Base-by-base conservation (phyloP, 1,140 invertebrate species). In the Andricus grossulariae region DNA sequence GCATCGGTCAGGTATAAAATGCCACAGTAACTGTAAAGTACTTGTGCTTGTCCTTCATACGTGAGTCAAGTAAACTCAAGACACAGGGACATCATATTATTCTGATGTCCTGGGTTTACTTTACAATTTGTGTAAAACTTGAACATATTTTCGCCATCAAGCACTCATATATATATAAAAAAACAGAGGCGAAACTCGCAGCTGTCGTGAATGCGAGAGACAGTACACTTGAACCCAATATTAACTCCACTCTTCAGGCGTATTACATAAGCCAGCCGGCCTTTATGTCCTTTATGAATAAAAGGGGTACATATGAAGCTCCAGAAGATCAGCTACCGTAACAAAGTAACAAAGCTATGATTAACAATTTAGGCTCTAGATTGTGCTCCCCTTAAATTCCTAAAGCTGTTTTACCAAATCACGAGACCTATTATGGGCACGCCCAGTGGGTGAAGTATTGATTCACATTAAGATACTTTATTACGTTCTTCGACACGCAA, bases 121-220 rank as follows among this genome's bases (percentile, higher is more conserved):
- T 5, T 39, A 66, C 16, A 66, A 66, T n/a, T 66, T 7, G 60
- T 32, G 25, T 66, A 10, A 11, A 45, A 45, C 39, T 45, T 45
- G 0, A 39, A 3, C 5, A 39, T 39, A 39, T 39, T 39, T 39
- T 39, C 39, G 32, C 32, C n/a, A 39, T 66, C 60, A 45, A 32
- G 25, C 60, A 66, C 60, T n/a, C 60, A 72, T 51, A 50, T 21
- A 15, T 15, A 39, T 45, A 72, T 72, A 54, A 55, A 60, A 50
- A 32, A 66, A 50, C 7, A 72, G 73, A 77, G 54, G 52, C 74
- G 71, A 79, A 80, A 77, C 54, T 75, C 71, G 75, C 85, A 84
- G 85, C 83, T 85, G 85, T 73, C 79, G 83, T 72, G 85, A 85
- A 85, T 85, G 81, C 79, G 80, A 78, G 84, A 86, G 84, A 86